Percentiles rank a stretch among this genome's conserved stretches.
Conservation (phyloP, 2,113 vertebrate genomes). For the Climacteris rufus region DNA sequence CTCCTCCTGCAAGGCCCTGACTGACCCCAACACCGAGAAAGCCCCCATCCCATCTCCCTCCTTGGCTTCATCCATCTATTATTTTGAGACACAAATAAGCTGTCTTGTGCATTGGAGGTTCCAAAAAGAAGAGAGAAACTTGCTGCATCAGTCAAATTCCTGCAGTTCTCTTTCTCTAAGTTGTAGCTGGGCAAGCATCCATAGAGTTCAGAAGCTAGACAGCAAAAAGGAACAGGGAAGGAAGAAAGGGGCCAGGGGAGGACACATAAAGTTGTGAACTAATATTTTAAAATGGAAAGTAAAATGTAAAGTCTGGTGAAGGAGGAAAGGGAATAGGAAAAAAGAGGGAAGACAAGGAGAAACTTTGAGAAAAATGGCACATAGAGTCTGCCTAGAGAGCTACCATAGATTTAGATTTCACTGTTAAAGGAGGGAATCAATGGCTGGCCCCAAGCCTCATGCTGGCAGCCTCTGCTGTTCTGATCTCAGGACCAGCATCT, state of each 20-base stretch:
- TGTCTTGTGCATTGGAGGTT: not conserved
- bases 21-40: not conserved
- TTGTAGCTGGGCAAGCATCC: conserved; percentile 5
- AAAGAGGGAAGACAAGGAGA: not conserved
- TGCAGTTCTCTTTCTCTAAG: not conserved
- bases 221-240: not conserved
- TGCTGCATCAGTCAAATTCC: conserved; percentile 39
- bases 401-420: conserved; percentile 39
- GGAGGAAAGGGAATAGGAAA: not conserved
- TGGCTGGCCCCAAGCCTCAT: conserved; percentile 41
- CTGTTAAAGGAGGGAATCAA: conserved; percentile 44
- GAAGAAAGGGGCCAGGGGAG: not conserved
- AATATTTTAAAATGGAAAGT: not conserved
- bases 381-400: not conserved
- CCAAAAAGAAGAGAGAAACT: conserved; percentile 20
- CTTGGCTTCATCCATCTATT: not conserved
- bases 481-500: conserved; percentile 69
- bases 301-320: not conserved
- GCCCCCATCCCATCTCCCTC: not conserved
- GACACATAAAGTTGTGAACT: not conserved
- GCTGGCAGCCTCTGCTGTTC: conserved; percentile 59
- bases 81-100: not conserved
- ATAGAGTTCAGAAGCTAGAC: not conserved
- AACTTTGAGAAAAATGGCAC: not conserved
- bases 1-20: not conserved